Conservation (phyloP, 2,797 vertebrate genomes). For the Atherinosoma microstoma region DNA sequence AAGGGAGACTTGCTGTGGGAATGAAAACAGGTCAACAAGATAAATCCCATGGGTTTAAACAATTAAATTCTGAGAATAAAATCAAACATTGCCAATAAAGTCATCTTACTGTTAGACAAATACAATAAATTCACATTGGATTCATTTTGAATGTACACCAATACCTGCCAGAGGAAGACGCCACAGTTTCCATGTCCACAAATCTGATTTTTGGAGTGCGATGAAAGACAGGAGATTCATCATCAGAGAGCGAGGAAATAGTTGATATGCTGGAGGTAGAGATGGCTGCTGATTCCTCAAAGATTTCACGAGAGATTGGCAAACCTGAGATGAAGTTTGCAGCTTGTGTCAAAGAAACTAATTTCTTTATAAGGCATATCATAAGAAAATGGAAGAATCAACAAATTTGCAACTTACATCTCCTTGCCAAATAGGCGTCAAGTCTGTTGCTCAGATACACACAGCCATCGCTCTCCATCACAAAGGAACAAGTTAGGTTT, state of each 20-base stretch:
- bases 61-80: neutral
- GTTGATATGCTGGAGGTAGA: slow-evolving; percentile 56
- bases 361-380: neutral
- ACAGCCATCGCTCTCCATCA: slow-evolving; percentile 86
- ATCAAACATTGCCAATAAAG: neutral
- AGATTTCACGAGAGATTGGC: slow-evolving; percentile 26
- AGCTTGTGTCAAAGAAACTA: neutral
- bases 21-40: slow-evolving; percentile 20
- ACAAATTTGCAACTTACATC: slow-evolving; percentile 76
- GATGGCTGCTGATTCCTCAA: slow-evolving; percentile 49
- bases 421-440: slow-evolving; percentile 84
- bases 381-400: neutral
- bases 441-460: slow-evolving; percentile 85
- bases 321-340: slow-evolving; percentile 41
- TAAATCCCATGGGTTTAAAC: neutral
- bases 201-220: slow-evolving; percentile 83
- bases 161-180: slow-evolving; percentile 86
- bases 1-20: slow-evolving; percentile 84
- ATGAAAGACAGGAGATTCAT: slow-evolving; percentile 77
- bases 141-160: neutral
- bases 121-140: neutral
- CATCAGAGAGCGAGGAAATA: slow-evolving; percentile 63
- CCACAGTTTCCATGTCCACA: slow-evolving; percentile 88
- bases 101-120: neutral
- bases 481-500: slow-evolving; percentile 83